These are phyloP conservation scores for Drepana falcataria DNA, from an alignment of 2,888 invertebrate genomes.

Conservation along the genomic window DNA sequence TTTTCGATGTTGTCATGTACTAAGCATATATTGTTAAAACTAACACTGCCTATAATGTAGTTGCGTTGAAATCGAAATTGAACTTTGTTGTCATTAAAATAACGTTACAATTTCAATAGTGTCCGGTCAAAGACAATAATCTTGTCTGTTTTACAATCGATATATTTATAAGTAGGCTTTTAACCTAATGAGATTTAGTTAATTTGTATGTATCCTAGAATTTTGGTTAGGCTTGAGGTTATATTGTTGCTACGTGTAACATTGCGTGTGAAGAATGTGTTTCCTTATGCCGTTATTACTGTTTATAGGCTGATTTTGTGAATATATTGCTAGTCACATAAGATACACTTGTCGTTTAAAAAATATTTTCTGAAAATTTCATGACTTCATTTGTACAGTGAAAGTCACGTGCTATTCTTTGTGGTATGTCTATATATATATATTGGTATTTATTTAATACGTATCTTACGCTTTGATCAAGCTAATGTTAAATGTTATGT, in stretches of 20 bases:
- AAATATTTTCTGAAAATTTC: background rate
- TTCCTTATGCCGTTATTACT: background rate
- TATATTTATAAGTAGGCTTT: background rate
- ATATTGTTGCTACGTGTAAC: background rate
- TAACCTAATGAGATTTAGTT: background rate
- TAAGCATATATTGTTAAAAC: too few relatives aligned
- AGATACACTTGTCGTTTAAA: background rate
- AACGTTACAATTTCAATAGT: background rate
- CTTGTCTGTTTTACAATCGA: background rate
- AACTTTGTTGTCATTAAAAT: background rate
- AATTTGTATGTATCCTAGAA: background rate
- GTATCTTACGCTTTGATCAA: too few relatives aligned
- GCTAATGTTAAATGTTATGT: too few relatives aligned
- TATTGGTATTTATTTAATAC: too few relatives aligned
- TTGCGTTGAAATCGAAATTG: background rate
- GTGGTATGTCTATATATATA: too few relatives aligned
- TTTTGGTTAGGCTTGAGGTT: constrained; percentile 4
- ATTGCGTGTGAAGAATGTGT: background rate
- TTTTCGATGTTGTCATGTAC: too few relatives aligned
- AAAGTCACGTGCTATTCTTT: too few relatives aligned
- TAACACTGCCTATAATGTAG: too few relatives aligned
- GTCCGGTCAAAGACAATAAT: background rate
- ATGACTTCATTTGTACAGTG: too few relatives aligned
- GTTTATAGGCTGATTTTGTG: constrained; percentile 1
- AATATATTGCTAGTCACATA: constrained; percentile 1